Conservation (phyloP, 2,113 vertebrate genomes). For the Elgaria multicarinata region DNA sequence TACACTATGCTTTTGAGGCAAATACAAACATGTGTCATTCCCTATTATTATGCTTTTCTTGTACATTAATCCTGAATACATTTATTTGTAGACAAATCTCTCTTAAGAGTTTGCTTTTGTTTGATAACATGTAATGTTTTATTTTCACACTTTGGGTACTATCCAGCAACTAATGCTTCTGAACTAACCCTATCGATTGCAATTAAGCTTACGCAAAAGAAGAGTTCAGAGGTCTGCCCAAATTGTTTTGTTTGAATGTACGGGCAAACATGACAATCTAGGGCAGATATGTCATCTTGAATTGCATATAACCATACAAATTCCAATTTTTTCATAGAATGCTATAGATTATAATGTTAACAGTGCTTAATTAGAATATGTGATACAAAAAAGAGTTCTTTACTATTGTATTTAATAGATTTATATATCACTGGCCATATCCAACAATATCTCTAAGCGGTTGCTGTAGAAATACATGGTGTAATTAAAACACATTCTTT, state of each 20-base stretch:
- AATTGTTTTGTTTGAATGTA: background rate
- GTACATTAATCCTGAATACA: background rate
- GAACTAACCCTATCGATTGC: background rate
- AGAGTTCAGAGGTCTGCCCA: background rate
- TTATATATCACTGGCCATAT: no score
- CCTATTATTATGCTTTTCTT: background rate
- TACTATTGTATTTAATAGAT: no score
- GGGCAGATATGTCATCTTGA: background rate
- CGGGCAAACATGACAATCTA: conserved; percentile 6
- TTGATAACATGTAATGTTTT: background rate
- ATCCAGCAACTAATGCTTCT: background rate
- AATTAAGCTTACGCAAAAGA: background rate
- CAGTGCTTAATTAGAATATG: background rate
- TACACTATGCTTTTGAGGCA: background rate
- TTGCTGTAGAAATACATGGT: no score
- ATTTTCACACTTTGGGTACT: background rate
- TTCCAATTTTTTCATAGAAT: conserved; percentile 12
- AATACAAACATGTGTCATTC: background rate
- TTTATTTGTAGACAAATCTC: background rate
- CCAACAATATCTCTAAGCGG: no score
- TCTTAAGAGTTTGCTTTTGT: background rate
- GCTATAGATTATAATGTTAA: background rate
- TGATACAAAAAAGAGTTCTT: background rate
- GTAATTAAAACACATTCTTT: no score
- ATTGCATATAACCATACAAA: background rate